phyloP scores from a whole-genome alignment of 2,113 vertebrate species.

The Colaptes auratus region DNA sequence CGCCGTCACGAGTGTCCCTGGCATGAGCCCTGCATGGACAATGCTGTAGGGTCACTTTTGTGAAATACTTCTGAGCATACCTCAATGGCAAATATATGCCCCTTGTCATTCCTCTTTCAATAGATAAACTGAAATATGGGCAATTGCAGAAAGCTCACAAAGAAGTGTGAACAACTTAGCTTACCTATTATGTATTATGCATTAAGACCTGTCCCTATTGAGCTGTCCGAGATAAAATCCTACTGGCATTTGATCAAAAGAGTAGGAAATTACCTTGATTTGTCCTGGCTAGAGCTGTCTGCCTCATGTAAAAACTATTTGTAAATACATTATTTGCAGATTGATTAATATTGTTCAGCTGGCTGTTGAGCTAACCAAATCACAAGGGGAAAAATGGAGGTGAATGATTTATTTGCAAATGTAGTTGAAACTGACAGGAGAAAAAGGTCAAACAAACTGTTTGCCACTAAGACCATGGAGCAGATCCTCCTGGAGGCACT shows the following conservation, averaged over 20 bases:
- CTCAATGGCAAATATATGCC: conserved; percentile 2
- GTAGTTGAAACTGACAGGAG: conserved; percentile 1
- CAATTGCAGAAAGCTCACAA: conserved; percentile 23
- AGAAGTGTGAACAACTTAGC: conserved; percentile 49
- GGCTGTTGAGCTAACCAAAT: conserved; percentile 43
- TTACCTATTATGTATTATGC: conserved; percentile 62
- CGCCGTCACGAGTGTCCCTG: background rate
- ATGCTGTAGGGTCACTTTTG: accelerated
- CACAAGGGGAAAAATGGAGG: conserved; percentile 31
- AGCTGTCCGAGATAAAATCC: conserved; percentile 67
- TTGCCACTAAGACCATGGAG: background rate
- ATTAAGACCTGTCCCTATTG: conserved; percentile 65
- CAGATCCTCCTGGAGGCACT: too few species aligned
- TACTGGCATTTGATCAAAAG: conserved; percentile 65
- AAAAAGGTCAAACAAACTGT: conserved; percentile 26
- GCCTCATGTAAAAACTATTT: conserved; percentile 42
- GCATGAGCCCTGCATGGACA: accelerated
- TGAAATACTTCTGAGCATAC: background rate
- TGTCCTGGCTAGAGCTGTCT: conserved; percentile 56
- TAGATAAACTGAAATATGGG: background rate
- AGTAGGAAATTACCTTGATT: conserved; percentile 62
- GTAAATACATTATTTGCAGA: conserved; percentile 58
- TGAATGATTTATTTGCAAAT: conserved; percentile 46
- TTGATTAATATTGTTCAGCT: conserved; percentile 46
- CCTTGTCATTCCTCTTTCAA: background rate